Evolutionary conservation across 2,113 vertebrate genomes (phyloP).

Genomic region (Sminthopsis crassicaudata): DNA sequence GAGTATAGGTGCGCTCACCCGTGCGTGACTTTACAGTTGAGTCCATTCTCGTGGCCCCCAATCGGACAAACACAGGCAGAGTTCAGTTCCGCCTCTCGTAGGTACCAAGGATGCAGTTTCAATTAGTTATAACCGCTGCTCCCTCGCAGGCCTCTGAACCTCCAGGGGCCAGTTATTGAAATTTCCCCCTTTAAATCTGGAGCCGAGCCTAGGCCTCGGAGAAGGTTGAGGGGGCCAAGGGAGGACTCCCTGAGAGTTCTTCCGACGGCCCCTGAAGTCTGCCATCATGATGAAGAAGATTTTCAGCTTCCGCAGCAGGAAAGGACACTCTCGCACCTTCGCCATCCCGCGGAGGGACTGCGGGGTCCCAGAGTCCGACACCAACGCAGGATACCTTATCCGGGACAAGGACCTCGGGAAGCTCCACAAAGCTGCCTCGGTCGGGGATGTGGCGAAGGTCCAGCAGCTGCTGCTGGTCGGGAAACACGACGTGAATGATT

Average conservation of each 20-base stretch:
- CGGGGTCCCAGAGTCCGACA: constrained; percentile 60
- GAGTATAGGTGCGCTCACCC: too few relatives aligned
- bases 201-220: too few relatives aligned
- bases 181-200: too few relatives aligned
- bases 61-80: background rate
- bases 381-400: constrained; percentile 83
- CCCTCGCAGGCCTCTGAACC: rapidly evolving
- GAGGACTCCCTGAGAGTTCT: too few relatives aligned
- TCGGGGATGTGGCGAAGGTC: constrained; percentile 87
- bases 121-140: background rate
- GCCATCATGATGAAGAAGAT: constrained; percentile 89
- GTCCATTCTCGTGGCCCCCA: rapidly evolving
- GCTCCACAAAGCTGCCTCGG: constrained; percentile 90
- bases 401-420: constrained; percentile 89
- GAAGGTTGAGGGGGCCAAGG: background rate
- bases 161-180: rapidly evolving
- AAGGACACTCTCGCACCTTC: constrained; percentile 79
- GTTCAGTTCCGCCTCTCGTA: constrained; percentile 83
- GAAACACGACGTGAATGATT: constrained; percentile 87
- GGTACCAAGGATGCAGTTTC: constrained; percentile 71
- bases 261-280: too few relatives aligned
- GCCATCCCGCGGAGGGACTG: constrained; percentile 77
- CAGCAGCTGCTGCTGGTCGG: constrained; percentile 84
- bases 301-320: constrained; percentile 88
- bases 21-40: too few relatives aligned